phyloP scores from a whole-genome alignment of 2,888 invertebrate species.

The Cheilosia impressa region DNA sequence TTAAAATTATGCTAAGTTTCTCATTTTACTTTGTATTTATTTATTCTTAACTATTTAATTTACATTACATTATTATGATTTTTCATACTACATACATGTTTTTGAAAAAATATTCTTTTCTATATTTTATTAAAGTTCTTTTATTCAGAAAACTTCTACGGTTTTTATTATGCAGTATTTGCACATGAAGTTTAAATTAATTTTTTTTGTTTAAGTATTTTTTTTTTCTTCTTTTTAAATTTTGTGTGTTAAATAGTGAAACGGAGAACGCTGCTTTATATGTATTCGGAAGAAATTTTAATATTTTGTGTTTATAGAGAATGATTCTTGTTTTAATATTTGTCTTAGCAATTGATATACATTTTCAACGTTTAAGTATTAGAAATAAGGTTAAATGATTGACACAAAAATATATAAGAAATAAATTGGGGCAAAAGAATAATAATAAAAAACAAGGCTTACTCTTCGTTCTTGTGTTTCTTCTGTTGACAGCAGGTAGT shows the following conservation, averaged over 20 bases:
- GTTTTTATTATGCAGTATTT: constrained; percentile 30
- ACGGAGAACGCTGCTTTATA: constrained; percentile 20
- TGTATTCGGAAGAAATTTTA: constrained; percentile 18
- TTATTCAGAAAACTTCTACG: constrained; percentile 33
- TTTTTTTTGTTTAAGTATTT: background rate
- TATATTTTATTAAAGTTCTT: constrained; percentile 37
- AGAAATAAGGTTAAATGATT: background rate
- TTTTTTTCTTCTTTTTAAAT: background rate
- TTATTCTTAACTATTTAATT: constrained; percentile 69
- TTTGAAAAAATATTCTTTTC: constrained; percentile 69
- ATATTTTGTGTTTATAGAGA: constrained; percentile 6
- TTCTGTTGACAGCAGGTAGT: background rate
- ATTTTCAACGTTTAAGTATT: constrained; percentile 15
- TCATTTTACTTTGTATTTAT: constrained; percentile 37
- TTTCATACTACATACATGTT: constrained; percentile 50
- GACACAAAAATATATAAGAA: background rate
- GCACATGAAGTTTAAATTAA: background rate
- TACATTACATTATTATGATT: constrained; percentile 50
- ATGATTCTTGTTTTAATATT: constrained; percentile 11
- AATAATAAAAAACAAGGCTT: background rate
- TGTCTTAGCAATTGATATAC: constrained; percentile 29
- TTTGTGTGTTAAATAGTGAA: constrained; percentile 18
- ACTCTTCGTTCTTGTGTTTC: background rate
- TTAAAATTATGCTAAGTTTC: constrained; percentile 62
- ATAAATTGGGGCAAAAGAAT: background rate